Evolutionary conservation across 1,140 invertebrate species (phyloP), one percentile per base, ranked within the genome.

Genomic region (Drosophila mojavensis): DNA sequence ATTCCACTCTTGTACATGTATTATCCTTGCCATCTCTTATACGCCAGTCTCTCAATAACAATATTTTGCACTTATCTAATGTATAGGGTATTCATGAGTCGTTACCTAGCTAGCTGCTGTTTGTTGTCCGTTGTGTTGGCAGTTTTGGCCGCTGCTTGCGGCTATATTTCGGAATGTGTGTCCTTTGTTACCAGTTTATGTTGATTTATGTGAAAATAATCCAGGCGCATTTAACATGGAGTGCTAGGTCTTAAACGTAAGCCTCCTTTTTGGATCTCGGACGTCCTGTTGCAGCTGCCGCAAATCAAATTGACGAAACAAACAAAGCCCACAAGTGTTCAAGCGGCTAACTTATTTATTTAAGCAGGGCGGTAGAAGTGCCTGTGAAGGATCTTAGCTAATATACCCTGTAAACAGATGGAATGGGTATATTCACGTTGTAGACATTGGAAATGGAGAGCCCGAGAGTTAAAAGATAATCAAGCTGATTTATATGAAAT

Each of bases 131-230:
- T 69, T 67, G 30, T 54, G 56, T 17, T 51, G 26, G 30, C 59
- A 13, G 43, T 62, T 64, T 64, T 55, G 53, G 51, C 7, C 60
- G 20, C 56, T 70, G 33, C 36, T 26, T 36, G 20, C 64, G 77
- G 63, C 62, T 64, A 67, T 79, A 74, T 69, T 61, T 5, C 33
- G 43, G 43, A 41, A 51, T 15, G 60, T 63, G 70, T 47, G 64
- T 76, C 83, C 76, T 88, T 82, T 86, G 79, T 86, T 58, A 78
- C 67, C 62, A 75, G 81, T 81, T 90, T 90, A 78, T 79, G 82
- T 78, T 89, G 85, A 89, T 89, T 89, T 89, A 89, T 89, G 85
- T 65, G 85, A 73, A 89, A 74, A 89, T 89, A 89, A 89, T 89
- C 84, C 81, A 43, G 53, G 43, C 75, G 71, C 78, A 82, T 78